Conservation (phyloP, 2,797 vertebrate species). For the Parotocinclus haroldoi region DNA sequence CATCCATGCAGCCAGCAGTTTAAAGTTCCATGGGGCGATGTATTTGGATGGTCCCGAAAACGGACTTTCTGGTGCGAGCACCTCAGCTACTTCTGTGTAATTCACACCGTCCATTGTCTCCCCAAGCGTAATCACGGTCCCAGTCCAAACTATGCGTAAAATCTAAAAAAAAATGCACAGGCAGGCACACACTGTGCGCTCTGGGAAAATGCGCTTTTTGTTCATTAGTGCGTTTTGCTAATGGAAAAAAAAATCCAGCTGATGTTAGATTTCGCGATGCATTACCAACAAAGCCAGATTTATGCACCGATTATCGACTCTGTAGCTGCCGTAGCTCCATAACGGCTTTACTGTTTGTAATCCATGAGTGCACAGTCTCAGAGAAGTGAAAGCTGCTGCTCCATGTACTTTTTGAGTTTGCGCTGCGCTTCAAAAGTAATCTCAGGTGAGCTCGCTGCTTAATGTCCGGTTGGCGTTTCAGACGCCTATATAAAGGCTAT, state of each 20-base stretch:
- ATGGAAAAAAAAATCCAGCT: not conserved
- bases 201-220: not conserved
- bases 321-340: not conserved
- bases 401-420: not conserved
- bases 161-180: not conserved
- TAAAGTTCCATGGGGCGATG: slow-evolving; percentile 84
- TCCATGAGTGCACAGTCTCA: not conserved
- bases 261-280: not conserved
- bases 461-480: slow-evolving; percentile 41
- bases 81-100: slow-evolving; percentile 57
- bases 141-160: not conserved
- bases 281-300: not conserved
- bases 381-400: not conserved
- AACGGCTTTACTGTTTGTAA: not conserved
- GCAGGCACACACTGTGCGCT: not conserved
- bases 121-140: slow-evolving; percentile 64
- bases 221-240: not conserved
- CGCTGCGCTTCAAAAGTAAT: not conserved
- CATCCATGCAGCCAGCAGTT: slow-evolving; percentile 80
- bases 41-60: slow-evolving; percentile 69
- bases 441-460: slow-evolving; percentile 1
- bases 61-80: slow-evolving; percentile 60
- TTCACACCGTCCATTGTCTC: slow-evolving; percentile 69
- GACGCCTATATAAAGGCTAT: slow-evolving; percentile 63
- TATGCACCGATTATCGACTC: not conserved